These are phyloP conservation scores for Coregonus ussuriensis DNA, from an alignment of 2,797 vertebrate genomes.

Conservation along the genomic window DNA sequence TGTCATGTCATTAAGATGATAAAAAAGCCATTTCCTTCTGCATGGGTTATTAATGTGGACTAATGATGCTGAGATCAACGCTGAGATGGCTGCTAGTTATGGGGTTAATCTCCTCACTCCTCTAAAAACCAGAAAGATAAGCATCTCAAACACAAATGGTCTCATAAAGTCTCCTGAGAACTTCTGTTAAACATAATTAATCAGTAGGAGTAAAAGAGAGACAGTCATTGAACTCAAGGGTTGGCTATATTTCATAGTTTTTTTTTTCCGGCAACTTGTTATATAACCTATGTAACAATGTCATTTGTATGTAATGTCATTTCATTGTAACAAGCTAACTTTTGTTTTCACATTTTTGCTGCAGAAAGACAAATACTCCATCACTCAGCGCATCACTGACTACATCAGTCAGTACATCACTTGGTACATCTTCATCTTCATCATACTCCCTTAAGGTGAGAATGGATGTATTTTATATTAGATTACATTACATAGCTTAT, in stretches of 20 bases:
- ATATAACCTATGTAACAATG: not conserved
- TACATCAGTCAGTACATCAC: not conserved
- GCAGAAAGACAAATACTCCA: no score
- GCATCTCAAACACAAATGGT: slow-evolving; percentile 68
- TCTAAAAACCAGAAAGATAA: slow-evolving; percentile 72
- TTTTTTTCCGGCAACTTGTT: not conserved
- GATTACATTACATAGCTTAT: not conserved
- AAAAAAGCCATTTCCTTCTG: slow-evolving; percentile 77
- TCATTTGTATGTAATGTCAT: no score
- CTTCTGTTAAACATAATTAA: slow-evolving; percentile 59
- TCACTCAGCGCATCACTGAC: no score
- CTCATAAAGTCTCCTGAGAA: slow-evolving; percentile 57
- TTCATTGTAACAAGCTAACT: not conserved
- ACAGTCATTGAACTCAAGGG: no score
- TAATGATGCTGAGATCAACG: slow-evolving; percentile 79
- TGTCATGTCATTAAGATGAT: slow-evolving; percentile 82
- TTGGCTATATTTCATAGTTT: not conserved
- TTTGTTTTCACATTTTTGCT: not conserved
- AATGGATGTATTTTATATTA: not conserved
- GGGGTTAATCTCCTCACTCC: slow-evolving; percentile 80
- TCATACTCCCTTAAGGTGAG: not conserved
- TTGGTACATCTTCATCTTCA: not conserved
- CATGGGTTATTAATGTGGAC: slow-evolving; percentile 81
- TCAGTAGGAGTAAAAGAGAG: not conserved
- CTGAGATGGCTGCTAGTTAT: slow-evolving; percentile 75